Base-by-base conservation (phyloP, 2,113 vertebrate genomes). In the Calidris pygmaea region DNA sequence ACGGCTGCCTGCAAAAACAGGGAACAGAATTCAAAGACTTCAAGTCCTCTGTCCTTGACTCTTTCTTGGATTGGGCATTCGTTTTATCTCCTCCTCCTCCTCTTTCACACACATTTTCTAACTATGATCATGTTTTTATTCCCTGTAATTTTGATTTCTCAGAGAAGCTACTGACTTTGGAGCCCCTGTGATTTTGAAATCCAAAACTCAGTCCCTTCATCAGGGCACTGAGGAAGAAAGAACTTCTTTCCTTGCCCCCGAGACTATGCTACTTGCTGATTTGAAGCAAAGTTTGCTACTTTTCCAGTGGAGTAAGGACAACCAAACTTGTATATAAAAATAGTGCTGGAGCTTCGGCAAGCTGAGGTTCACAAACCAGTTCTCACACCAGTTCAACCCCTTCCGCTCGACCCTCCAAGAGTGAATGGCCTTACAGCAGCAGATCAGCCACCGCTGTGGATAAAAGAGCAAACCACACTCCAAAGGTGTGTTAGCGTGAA, bases 401-500 rank as follows among this genome's bases (percentile, higher is more conserved):
- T 75, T 84, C 70, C 1, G 1, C 16, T 89, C 4, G 1, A 55
- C 58, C 32, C 59, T 85, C 50, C 67, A 74, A 26, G n/a, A 75
- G 3, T n/a, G 35, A 82, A 72, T 14, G 21, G 70, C 20, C 43
- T 72, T 72, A 81, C 9, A 85, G 48, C 45, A 68, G 68, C 53
- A 67, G 48, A 87, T 66, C 56, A 83, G 91, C 24, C 89, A 82
- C 5, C 30, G 71, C 9, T 85, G 63, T 87, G 62, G 34, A 93
- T 63, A 77, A 91, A 91, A 87, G 41, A 91, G 37, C 71, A 91
- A 87, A 87, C 39, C 85, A 82, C 85, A 87, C 71, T 95, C 76
- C 79, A 85, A 95, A 95, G 71, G 67, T 89, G 53, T 85, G 87
- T 59, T 89, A 55, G 82, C 2, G 1, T 93, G 91, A 96, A 96